Percentiles rank a stretch among this genome's conserved stretches.
Evolutionary conservation across 2,797 vertebrate genomes (phyloP).

Genomic region (Aphelocoma californica): DNA sequence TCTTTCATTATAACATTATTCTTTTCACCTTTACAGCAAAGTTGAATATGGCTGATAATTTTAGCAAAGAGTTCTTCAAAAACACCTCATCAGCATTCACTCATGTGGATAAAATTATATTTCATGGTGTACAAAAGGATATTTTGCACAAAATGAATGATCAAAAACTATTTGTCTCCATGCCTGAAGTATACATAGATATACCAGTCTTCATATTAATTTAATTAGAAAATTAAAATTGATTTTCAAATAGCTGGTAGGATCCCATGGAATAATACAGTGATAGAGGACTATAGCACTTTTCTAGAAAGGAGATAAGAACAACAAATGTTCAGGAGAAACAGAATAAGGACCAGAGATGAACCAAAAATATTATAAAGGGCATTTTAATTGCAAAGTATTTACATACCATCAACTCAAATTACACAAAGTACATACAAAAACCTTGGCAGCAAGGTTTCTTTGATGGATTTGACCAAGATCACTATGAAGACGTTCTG

Average conservation of each 20-base stretch:
- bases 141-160: conserved; percentile 32
- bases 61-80: conserved; percentile 1
- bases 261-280: not conserved
- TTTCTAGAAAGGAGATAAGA: not conserved
- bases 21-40: conserved; percentile 15
- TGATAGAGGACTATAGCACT: not conserved
- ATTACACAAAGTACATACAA: not conserved
- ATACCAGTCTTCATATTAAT: not conserved
- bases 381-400: not conserved
- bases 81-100: conserved; percentile 14
- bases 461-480: not conserved
- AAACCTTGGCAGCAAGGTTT: not conserved
- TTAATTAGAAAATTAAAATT: not conserved
- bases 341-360: not conserved
- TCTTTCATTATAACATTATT: conserved; percentile 19
- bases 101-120: conserved; percentile 42
- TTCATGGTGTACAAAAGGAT: not conserved
- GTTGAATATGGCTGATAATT: conserved; percentile 19
- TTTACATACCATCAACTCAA: not conserved
- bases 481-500: not conserved
- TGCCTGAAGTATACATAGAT: not conserved
- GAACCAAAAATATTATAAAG: not conserved
- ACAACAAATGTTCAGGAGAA: not conserved
- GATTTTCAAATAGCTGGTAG: not conserved
- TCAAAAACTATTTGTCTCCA: not conserved